Evolutionary conservation across 2,113 vertebrate species (phyloP), one percentile per base, ranked within the genome.

Genomic region (Tinamus guttatus): DNA sequence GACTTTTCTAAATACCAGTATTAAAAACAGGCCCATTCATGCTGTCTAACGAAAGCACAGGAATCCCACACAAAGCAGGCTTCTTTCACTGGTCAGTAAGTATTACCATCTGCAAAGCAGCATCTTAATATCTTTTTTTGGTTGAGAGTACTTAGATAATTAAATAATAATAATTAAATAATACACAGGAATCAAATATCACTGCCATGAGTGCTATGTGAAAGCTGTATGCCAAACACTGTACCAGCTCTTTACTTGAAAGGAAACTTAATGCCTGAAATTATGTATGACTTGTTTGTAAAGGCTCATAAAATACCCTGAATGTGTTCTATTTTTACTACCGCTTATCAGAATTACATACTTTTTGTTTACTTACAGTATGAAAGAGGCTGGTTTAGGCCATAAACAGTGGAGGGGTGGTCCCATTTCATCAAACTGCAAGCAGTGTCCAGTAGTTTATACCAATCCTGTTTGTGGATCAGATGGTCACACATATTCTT

Each of bases 401-500:
- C 98, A 98, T 96, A 99, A 98, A 90, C 98, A 98, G 16, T 96
- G 98, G 98, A 97, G 97, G 93, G 93, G 97, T 95, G 97, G 97
- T 87, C 96, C 98, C 63, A n/a, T 96, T 69, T 94, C 97, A 82
- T 97, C 98, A 79, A 98, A 98, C 94, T 99, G 99, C 98, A 99
- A 98, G 90, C 98, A 98, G n/a, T 99, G 99, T 95, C 98, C 98
- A 6, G 96, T 98, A 89, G 97, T 98, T 87, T 98, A 98, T 93
- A 98, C 98, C 81, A 97, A 96, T 86, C 98, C 98, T 3, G 98
- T 99, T 34, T 99, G 99, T 97, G 99, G 99, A 88, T 99, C 98
- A 51, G 99, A 99, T 75, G 98, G 99, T 34, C 99, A 99, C 92
- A 98, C 98, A 83, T 99, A 99, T 93, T 99, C 99, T 92, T 99